Percentiles rank a stretch among this genome's conserved stretches.
phyloP scores from a whole-genome alignment of 2,797 vertebrate species.

The Echiichthys vipera region DNA sequence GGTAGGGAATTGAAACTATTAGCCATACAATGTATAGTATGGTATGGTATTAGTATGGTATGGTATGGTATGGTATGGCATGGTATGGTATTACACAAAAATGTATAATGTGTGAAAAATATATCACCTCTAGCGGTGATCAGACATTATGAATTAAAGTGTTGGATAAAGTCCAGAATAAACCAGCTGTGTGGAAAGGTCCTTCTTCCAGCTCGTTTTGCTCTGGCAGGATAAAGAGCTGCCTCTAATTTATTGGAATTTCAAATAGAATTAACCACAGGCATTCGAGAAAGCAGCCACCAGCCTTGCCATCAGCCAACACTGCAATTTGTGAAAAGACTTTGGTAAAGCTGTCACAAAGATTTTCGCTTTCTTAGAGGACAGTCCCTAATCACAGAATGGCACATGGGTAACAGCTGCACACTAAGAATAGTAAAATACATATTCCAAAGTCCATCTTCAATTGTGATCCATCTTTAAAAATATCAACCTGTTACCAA shows the following conservation, averaged over 20 bases:
- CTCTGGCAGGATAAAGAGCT: constrained; percentile 15
- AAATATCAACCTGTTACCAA: constrained; percentile 1
- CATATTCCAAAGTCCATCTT: not conserved
- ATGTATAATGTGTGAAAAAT: not conserved
- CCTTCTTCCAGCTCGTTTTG: constrained; percentile 6
- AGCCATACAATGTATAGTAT: no score
- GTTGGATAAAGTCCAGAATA: not conserved
- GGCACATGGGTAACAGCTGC: constrained; percentile 14
- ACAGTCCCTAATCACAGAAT: constrained; percentile 24
- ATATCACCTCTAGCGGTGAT: not conserved
- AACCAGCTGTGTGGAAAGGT: constrained; percentile 7
- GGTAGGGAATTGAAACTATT: no score
- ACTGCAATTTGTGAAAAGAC: constrained; percentile 47
- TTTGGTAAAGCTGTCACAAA: constrained; percentile 36
- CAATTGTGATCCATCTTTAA: constrained; percentile 16
- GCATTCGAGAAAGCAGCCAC: constrained; percentile 50
- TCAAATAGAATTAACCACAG: constrained; percentile 47
- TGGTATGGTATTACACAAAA: no score
- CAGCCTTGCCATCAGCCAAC: constrained; percentile 51
- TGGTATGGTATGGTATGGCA: no score
- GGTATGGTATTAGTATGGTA: no score
- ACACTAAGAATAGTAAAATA: constrained; percentile 1
- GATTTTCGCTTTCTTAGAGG: constrained; percentile 39
- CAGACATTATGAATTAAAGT: not conserved
- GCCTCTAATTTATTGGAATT: constrained; percentile 44